These are phyloP conservation scores for Cyanoramphus novaezelandiae DNA, from an alignment of 2,113 vertebrate species.

Conservation along the genomic window DNA sequence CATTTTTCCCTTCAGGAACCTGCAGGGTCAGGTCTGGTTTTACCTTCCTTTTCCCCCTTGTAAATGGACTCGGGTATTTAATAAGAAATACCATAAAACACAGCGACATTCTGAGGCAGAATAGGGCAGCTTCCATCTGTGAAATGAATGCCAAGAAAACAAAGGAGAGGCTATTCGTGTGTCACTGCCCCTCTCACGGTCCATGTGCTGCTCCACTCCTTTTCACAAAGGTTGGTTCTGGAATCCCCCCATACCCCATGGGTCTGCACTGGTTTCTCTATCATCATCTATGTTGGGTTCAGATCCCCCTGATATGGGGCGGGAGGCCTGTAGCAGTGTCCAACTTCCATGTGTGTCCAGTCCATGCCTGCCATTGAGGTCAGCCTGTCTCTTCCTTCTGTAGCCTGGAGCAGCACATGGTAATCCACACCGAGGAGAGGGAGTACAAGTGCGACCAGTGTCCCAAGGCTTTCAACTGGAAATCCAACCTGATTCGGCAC, in stretches of 20 bases:
- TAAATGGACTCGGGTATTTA: background rate
- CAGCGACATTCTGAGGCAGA: background rate
- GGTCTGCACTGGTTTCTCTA: background rate
- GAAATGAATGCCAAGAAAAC: background rate
- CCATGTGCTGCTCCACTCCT: background rate
- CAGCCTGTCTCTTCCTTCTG: background rate
- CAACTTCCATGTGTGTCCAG: background rate
- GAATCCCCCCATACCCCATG: fast-evolving
- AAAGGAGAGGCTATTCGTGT: background rate
- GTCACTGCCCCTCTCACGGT: background rate
- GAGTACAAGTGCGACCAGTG: slow-evolving; percentile 99
- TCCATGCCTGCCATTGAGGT: background rate
- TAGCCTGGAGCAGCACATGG: slow-evolving; percentile 98
- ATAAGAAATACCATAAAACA: background rate
- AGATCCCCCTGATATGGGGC: background rate
- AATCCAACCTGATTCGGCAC: slow-evolving; percentile 99
- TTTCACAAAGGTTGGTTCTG: background rate
- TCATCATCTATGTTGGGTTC: background rate
- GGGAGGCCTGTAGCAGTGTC: fast-evolving
- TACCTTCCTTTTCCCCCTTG: background rate
- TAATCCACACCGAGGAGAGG: slow-evolving; percentile 94
- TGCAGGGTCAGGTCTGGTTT: background rate
- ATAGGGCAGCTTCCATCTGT: background rate
- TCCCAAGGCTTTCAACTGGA: slow-evolving; percentile 99
- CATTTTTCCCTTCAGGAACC: background rate